Base-by-base conservation (phyloP, 2,888 invertebrate species). In the Drosophila nigritarsus region DNA sequence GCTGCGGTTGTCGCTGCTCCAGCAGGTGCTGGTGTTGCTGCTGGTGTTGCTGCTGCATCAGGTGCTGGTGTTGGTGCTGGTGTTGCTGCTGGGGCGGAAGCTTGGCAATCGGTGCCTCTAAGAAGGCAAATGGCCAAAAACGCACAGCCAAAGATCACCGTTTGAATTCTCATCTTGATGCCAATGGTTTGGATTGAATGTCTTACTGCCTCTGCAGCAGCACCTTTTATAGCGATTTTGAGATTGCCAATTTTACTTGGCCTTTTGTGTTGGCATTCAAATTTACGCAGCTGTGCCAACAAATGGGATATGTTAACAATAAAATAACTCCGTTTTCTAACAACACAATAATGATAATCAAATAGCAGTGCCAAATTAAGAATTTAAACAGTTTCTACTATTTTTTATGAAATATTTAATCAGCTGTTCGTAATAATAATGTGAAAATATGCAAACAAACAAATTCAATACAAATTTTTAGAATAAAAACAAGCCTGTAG, bases 81-180 rank as follows among this genome's bases (percentile, higher is more conserved):
- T 7, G 7, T 1, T 30, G 29, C 1, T 29, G 30, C n/a, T 0
- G 8, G n/a, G n/a, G n/a, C n/a, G n/a, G n/a, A n/a, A n/a, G 2
- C 9, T 30, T 40, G n/a, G 9, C 68, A 30, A 30, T 30, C 30
- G 30, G 40, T 58, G 63, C 51, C 27, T 6, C 15, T 27, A 11
- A 64, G 34, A 1, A 53, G 29, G 48, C 58, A 58, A 42, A 59
- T 29, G 13, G 59, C 48, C 53, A 69, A 27, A n/a, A 69, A 0
- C 53, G 56, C 68, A 34, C 53, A 67, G 45, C 42, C 27, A 24
- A 66, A 18, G 45, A 68, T 45, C n/a, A 68, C 20, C 11, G 58
- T 34, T 45, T 34, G 56, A 29, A 65, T 30, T 50, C 40, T 65
- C 67, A 67, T 67, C 36, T 55, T 18, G 56, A 15, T 42, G 15